Percentiles rank a stretch among this genome's conserved stretches.
Evolutionary conservation across 1,140 invertebrate genomes (phyloP).

Genomic region (Lysiphlebus fabarum): DNA sequence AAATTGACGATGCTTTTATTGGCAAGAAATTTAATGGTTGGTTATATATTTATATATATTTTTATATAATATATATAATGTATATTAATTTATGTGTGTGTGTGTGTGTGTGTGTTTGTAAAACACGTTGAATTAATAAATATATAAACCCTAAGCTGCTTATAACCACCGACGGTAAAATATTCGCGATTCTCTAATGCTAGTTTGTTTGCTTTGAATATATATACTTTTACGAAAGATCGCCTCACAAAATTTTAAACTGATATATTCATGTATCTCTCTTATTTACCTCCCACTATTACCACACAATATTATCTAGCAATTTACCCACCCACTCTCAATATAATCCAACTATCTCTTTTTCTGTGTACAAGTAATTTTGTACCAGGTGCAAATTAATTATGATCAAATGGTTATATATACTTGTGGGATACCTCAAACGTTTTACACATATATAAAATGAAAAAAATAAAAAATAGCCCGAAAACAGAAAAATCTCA

Average conservation of each 20-base stretch:
- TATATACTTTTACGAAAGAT: constrained; percentile 9
- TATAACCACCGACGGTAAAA: not conserved
- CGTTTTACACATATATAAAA: not conserved
- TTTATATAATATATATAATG: too few relatives aligned
- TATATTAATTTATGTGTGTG: too few relatives aligned
- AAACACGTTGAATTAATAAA: too few relatives aligned
- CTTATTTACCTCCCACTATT: constrained; percentile 8
- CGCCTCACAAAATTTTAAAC: not conserved
- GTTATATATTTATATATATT: too few relatives aligned
- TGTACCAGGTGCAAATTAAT: constrained; percentile 3
- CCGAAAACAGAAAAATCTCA: too few relatives aligned
- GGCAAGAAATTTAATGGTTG: too few relatives aligned
- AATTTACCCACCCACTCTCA: not conserved
- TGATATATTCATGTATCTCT: not conserved
- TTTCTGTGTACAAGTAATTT: not conserved
- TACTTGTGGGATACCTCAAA: not conserved
- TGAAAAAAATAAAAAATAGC: too few relatives aligned
- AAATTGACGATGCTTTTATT: too few relatives aligned
- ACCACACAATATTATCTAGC: not conserved
- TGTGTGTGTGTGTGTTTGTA: too few relatives aligned
- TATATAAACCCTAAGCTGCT: not conserved
- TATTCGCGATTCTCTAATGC: not conserved
- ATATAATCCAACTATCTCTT: not conserved
- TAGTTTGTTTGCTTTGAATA: not conserved
- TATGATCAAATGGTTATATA: not conserved